These are phyloP conservation scores for Tenthredo notha DNA, from an alignment of 2,888 invertebrate species.

Conservation along the genomic window DNA sequence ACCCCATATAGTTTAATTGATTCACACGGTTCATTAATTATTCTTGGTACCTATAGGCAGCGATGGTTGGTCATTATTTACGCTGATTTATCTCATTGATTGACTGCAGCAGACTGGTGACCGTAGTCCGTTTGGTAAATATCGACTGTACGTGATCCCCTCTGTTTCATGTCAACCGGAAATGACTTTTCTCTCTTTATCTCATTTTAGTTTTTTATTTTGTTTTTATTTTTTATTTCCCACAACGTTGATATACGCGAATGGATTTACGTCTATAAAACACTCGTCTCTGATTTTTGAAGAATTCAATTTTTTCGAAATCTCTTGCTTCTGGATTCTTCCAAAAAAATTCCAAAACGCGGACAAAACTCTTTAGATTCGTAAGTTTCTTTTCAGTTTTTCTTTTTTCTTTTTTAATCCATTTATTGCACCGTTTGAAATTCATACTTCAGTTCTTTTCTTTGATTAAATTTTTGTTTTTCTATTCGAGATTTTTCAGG, in stretches of 20 bases:
- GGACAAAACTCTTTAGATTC: too few species aligned
- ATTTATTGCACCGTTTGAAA: too few species aligned
- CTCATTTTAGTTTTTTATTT: neutral
- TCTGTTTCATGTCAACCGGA: constrained; percentile 21
- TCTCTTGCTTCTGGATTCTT: too few species aligned
- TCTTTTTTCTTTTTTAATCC: too few species aligned
- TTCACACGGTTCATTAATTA: constrained; percentile 36
- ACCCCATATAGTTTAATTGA: neutral
- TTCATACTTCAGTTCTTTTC: too few species aligned
- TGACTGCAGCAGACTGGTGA: constrained; percentile 20
- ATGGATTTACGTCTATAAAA: too few species aligned
- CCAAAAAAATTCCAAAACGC: too few species aligned
- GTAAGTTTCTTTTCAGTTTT: too few species aligned
- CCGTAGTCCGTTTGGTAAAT: constrained; percentile 26
- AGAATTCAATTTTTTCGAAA: too few species aligned
- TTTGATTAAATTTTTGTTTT: neutral
- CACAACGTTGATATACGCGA: too few species aligned
- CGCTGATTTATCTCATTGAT: constrained; percentile 39
- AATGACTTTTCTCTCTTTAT: constrained; percentile 12
- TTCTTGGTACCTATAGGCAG: neutral
- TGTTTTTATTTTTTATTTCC: neutral
- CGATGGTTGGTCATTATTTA: constrained; percentile 15
- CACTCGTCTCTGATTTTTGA: too few species aligned
- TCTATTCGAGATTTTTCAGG: too few species aligned
- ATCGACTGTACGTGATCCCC: constrained; percentile 29